Base-by-base conservation (phyloP, 2,113 vertebrate species). In the Sialia sialis region DNA sequence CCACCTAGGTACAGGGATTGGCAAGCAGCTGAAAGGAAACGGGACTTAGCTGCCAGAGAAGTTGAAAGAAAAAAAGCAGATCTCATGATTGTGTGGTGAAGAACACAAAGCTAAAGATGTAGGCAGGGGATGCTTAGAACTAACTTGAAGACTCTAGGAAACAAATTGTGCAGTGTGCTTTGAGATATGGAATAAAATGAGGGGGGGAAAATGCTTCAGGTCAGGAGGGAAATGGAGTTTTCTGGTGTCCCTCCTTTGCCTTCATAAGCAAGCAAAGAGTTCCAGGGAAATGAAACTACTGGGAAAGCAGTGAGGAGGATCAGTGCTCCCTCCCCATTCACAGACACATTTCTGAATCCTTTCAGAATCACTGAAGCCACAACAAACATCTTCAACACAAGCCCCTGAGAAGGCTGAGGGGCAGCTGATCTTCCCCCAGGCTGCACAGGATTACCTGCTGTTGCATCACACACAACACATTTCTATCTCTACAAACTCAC, bases 201-300 rank as follows among this genome's bases (percentile, higher is more conserved):
- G 30, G 9, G 1, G 23, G 11, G 9, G 2, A 4, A 6, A 11
- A 5, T 2, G 2, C 30, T 90, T 73, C n/a, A 68, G 34, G 12
- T 41, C 14, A 13, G 18, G 29, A 85, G 9, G 26, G 16, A 90
- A 76, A 67, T 9, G 26, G 16, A 81, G 8, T 52, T 89, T 64
- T 41, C 64, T 91, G 29, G 29, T 46, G 22, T 73, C 46, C 11
- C 8, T 85, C 55, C 32, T 89, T 66, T 67, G n/a, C 63, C 87
- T 13, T 2, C 29, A 27, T 21, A 76, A 69, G 27, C 29, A 72
- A 89, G 51, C 14, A 72, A 49, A 58, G 14, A 39, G 29, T 58
- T 59, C 48, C 39, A 49, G 22, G 13, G 13, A 78, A 95, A 67
- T n/a, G 2, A 81, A 21, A 44, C 26, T 36, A 22, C 2, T 22